These are phyloP conservation scores for Melanotaenia trifasciata DNA, from an alignment of 2,797 vertebrate genomes.

Conservation along the genomic window DNA sequence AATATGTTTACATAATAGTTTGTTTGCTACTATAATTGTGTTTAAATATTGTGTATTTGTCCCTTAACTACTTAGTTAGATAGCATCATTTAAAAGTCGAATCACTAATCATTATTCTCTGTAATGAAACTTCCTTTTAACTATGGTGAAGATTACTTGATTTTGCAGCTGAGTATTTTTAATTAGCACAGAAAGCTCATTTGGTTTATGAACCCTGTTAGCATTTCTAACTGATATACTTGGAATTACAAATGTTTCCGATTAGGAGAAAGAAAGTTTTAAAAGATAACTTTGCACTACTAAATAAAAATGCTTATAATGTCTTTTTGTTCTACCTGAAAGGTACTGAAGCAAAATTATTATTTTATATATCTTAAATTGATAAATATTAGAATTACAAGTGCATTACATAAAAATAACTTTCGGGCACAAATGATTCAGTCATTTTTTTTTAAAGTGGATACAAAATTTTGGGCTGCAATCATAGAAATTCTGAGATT, in stretches of 20 bases:
- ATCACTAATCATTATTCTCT: background rate
- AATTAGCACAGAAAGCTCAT: constrained; percentile 1
- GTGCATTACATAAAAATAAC: background rate
- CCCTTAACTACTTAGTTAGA: background rate
- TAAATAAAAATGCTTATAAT: background rate
- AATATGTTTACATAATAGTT: background rate
- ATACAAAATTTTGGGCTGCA: background rate
- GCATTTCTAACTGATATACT: background rate
- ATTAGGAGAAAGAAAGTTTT: background rate
- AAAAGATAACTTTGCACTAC: background rate
- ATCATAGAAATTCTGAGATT: constrained; percentile 11
- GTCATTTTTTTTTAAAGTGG: background rate
- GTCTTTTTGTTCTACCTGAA: background rate
- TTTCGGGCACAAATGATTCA: background rate
- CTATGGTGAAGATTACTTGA: background rate
- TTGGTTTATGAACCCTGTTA: background rate
- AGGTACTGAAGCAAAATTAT: background rate
- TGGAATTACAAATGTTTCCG: background rate
- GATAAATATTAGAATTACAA: background rate
- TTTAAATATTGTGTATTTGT: background rate
- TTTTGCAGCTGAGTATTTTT: background rate
- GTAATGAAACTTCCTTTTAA: background rate
- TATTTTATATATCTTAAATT: background rate
- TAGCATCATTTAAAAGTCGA: background rate
- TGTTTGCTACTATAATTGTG: background rate